These are phyloP conservation scores for Aleiodes sp. DNA, from an alignment of 1,140 invertebrate species.

Conservation along the genomic window DNA sequence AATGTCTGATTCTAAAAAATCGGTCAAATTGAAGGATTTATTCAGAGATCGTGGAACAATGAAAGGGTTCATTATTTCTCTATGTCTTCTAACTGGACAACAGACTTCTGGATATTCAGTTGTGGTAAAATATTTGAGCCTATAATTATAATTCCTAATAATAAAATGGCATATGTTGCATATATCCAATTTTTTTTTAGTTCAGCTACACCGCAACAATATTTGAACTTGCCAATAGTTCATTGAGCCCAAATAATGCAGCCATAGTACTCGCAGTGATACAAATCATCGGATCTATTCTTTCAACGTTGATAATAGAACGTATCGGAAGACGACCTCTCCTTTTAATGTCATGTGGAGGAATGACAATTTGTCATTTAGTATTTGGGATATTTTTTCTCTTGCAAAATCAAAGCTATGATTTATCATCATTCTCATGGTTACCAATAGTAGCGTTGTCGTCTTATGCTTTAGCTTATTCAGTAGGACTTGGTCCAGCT, in stretches of 20 bases:
- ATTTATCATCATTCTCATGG: constrained; percentile 58
- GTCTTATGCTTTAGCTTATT: constrained; percentile 68
- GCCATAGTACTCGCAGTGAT: constrained; percentile 67
- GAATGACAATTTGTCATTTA: constrained; percentile 61
- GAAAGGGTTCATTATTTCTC: constrained; percentile 60
- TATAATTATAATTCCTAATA: background rate
- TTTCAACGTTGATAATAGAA: constrained; percentile 69
- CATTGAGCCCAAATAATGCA: constrained; percentile 59
- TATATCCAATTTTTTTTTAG: constrained; percentile 40
- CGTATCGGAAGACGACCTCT: constrained; percentile 69
- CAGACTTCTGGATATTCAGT: constrained; percentile 61
- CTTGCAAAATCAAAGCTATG: constrained; percentile 47
- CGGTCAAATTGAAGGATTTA: constrained; percentile 44
- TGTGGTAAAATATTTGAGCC: constrained; percentile 46
- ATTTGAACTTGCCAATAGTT: constrained; percentile 65
- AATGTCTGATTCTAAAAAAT: constrained; percentile 19
- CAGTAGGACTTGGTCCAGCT: constrained; percentile 64
- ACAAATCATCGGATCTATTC: constrained; percentile 61
- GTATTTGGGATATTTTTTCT: constrained; percentile 62
- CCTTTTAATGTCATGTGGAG: constrained; percentile 65
- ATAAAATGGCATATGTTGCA: background rate
- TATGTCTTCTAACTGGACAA: constrained; percentile 60
- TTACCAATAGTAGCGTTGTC: constrained; percentile 67
- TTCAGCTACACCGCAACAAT: constrained; percentile 68
- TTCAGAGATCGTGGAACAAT: constrained; percentile 53